These are phyloP conservation scores for Ethmia dodecea DNA, from an alignment of 2,888 invertebrate species.

Conservation along the genomic window DNA sequence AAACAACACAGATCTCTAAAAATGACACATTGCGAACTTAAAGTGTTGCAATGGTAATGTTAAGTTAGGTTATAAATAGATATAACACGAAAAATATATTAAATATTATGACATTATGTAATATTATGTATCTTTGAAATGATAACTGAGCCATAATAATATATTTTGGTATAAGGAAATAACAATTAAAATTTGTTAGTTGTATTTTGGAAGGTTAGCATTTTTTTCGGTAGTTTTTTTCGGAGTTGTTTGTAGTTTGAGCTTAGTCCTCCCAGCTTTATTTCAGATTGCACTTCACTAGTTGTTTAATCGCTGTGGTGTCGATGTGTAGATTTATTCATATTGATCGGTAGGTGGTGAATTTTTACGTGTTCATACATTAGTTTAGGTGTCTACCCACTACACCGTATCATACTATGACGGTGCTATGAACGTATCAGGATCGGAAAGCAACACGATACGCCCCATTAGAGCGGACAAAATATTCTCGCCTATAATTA, in stretches of 20 bases:
- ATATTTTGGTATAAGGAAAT: slow-evolving; percentile 75
- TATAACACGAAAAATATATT: slow-evolving; percentile 55
- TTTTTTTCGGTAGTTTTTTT: slow-evolving; percentile 20
- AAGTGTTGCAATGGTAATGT: slow-evolving; percentile 68
- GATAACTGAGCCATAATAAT: slow-evolving; percentile 75
- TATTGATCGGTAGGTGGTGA: slow-evolving; percentile 5
- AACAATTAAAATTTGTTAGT: slow-evolving; percentile 52
- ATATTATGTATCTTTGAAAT: slow-evolving; percentile 67
- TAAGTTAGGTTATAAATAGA: slow-evolving; percentile 65
- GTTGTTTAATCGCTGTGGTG: slow-evolving; percentile 34
- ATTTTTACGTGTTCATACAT: slow-evolving; percentile 5
- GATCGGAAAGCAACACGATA: too few species aligned
- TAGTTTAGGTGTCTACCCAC: too few species aligned
- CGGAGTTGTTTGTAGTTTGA: slow-evolving; percentile 19
- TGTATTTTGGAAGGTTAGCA: slow-evolving; percentile 29
- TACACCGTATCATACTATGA: too few species aligned
- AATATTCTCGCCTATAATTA: too few species aligned
- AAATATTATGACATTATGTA: slow-evolving; percentile 47
- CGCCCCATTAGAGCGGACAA: too few species aligned
- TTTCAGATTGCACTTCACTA: slow-evolving; percentile 26
- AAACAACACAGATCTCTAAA: slow-evolving; percentile 58
- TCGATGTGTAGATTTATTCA: slow-evolving; percentile 32
- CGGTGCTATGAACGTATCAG: too few species aligned
- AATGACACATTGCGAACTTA: slow-evolving; percentile 65
- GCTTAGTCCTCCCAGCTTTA: slow-evolving; percentile 40